phyloP scores from a whole-genome alignment of 1,140 invertebrate genomes.

The Thrips palmi region DNA sequence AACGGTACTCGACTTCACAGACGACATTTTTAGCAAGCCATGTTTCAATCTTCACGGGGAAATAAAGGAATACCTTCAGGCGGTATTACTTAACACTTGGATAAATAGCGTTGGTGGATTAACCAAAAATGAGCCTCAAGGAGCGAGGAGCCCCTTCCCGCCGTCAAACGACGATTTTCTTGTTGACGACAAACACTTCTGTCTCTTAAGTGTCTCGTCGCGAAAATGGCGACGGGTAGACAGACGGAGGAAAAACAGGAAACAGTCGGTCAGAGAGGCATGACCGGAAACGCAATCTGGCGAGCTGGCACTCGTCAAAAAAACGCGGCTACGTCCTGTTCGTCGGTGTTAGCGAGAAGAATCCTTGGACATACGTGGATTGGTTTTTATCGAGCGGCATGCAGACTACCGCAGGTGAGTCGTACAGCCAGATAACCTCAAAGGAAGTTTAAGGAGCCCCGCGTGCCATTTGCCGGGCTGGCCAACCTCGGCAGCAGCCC shows the following conservation, averaged over 20 bases:
- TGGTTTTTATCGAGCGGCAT: too few relatives aligned
- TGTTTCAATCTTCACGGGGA: slow-evolving; percentile 38
- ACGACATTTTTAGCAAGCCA: slow-evolving; percentile 65
- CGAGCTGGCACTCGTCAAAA: too few relatives aligned
- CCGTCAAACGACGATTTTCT: slow-evolving; percentile 37
- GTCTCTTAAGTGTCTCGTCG: slow-evolving; percentile 35
- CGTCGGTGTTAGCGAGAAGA: too few relatives aligned
- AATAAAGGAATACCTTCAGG: slow-evolving; percentile 26
- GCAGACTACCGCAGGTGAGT: too few relatives aligned
- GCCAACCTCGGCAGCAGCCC: too few relatives aligned
- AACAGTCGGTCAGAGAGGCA: slow-evolving; percentile 17
- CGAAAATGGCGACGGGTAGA: slow-evolving; percentile 41
- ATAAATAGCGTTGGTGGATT: slow-evolving; percentile 17
- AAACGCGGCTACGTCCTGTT: too few relatives aligned
- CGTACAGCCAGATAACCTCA: too few relatives aligned
- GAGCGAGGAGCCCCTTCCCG: slow-evolving; percentile 37
- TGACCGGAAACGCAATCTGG: slow-evolving; percentile 16
- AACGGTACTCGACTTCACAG: slow-evolving; percentile 36
- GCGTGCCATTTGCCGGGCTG: too few relatives aligned
- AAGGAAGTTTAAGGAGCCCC: too few relatives aligned
- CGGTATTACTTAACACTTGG: slow-evolving; percentile 16
- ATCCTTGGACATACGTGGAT: too few relatives aligned
- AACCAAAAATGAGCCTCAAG: slow-evolving; percentile 18
- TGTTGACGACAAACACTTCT: slow-evolving; percentile 24
- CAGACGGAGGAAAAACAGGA: slow-evolving; percentile 10